Base-by-base conservation (phyloP, 2,113 vertebrate species). In the Anoura caudifer region DNA sequence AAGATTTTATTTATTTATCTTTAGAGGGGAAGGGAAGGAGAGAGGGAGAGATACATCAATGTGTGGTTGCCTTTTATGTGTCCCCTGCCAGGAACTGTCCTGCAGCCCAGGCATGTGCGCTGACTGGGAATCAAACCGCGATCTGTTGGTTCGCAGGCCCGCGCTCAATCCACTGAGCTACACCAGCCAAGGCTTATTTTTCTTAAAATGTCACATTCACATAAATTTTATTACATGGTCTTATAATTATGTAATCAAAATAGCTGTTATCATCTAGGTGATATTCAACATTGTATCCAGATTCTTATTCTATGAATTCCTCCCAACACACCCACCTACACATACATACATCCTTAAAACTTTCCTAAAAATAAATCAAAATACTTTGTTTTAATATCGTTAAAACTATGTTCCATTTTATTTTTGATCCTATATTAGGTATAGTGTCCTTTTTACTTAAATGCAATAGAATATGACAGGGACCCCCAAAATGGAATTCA, bases 171-270 rank as follows among this genome's bases (percentile, higher is more conserved):
- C n/a, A n/a, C n/a, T n/a, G n/a, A n/a, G n/a, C n/a, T n/a, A n/a
- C n/a, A n/a, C n/a, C n/a, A n/a, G n/a, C n/a, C n/a, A n/a, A n/a
- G n/a, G n/a, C n/a, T n/a, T n/a, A n/a, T n/a, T n/a, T n/a, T n/a
- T n/a, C n/a, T n/a, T n/a, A n/a, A n/a, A 38, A 80, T 38, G n/a
- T 3, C 14, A 80, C 52, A 56, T 56, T 38, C 36, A 17, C 52
- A 11, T 56, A 41, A 28, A 24, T 80, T 52, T 26, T 38, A 56
- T 80, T 87, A 72, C 6, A 63, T 56, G 79, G 76, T 16, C 13
- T 83, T 67, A 73, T 94, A 79, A 77, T 80, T 56, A 10, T 79
- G 7, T 54, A 94, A 41, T 65, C 59, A 73, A 90, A n/a, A 52
- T 50, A 0, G 17, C 28, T 80, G 20, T 38, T 26, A 38, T 82